A percentile compares a stretch with the other conserved stretches of the same genome.
These are phyloP conservation scores for Sitodiplosis mosellana DNA, from an alignment of 1,140 invertebrate genomes.

Conservation along the genomic window DNA sequence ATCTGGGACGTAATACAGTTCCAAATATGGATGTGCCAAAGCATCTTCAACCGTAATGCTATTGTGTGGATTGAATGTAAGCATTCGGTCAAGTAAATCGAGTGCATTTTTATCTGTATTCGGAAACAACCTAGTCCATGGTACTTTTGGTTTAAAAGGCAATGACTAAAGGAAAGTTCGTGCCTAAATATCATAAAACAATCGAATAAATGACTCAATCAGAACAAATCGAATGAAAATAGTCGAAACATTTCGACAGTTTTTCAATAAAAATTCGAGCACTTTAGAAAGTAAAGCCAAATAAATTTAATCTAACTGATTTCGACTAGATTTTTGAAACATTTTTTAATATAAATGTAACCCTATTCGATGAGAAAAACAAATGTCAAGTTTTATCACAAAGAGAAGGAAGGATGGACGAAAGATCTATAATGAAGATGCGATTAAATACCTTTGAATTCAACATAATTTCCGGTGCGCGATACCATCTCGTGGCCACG, in stretches of 20 bases:
- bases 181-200: slow-evolving; percentile 42
- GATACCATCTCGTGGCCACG: slow-evolving; percentile 95
- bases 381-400: too few relatives aligned
- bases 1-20: slow-evolving; percentile 98
- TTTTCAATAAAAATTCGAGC: too few relatives aligned
- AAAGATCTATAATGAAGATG: too few relatives aligned
- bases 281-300: too few relatives aligned
- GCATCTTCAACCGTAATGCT: slow-evolving; percentile 94
- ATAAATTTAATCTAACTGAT: too few relatives aligned
- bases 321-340: too few relatives aligned
- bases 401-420: too few relatives aligned
- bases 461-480: slow-evolving; percentile 98
- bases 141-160: slow-evolving; percentile 90
- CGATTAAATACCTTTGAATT: slow-evolving; percentile 88
- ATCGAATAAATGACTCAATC: slow-evolving; percentile 28
- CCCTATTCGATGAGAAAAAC: slow-evolving; percentile 37
- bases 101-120: slow-evolving; percentile 86
- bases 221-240: background rate
- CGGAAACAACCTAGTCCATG: slow-evolving; percentile 84
- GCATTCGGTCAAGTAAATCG: slow-evolving; percentile 94
- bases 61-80: slow-evolving; percentile 97
- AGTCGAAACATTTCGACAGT: too few relatives aligned
- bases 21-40: slow-evolving; percentile 92
- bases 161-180: slow-evolving; percentile 93
- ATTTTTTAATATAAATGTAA: slow-evolving; percentile 99